Evolutionary conservation across 2,113 vertebrate species (phyloP), one percentile per base, ranked within the genome.

Genomic region (Zosterops pallidus): DNA sequence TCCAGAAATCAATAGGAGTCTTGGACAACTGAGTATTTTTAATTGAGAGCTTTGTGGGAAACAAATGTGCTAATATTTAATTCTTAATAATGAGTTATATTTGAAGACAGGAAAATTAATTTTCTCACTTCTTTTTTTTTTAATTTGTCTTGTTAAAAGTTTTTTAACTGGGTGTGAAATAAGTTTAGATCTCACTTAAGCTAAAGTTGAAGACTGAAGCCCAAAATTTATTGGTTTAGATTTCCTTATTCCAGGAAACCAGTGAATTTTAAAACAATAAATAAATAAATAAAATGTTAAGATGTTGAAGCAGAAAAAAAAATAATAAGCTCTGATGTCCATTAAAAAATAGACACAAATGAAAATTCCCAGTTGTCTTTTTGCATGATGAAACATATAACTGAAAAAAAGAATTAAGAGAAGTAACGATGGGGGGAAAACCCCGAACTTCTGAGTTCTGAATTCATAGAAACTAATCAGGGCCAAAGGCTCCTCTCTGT

Each of bases 11-110:
- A 57, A 67, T 25, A 90, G n/a, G 57, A 94, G 84, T 68, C 64
- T 92, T 83, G 72, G 24, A 20, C 57, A 95, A 82, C 24, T 86
- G 75, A 96, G 89, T 95, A 70, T 86, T 96, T 92, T 96, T 53
- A 91, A 80, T 95, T 87, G 86, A 96, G 57, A 10, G 8, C 31
- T 95, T 31, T 72, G 52, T 91, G 74, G 57, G 53, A 60, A 75
- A 86, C 22, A 92, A 89, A 78, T 23, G 19, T 64, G 59, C 44
- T 62, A 87, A 92, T 75, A 68, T 16, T 74, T 79, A 72, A 19
- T 75, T 88, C 24, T 85, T 63, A 79, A 5, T 76, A 28, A 42
- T 14, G 8, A 84, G 14, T 47, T 83, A 77, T 10, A 14, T 74
- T 60, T 62, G 14, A 42, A 83, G 71, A 56, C 4, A 31, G 37